A percentile compares a stretch with the other conserved stretches of the same genome.
Evolutionary conservation across 2,113 vertebrate genomes (phyloP).

Genomic region (Sterna hirundo): DNA sequence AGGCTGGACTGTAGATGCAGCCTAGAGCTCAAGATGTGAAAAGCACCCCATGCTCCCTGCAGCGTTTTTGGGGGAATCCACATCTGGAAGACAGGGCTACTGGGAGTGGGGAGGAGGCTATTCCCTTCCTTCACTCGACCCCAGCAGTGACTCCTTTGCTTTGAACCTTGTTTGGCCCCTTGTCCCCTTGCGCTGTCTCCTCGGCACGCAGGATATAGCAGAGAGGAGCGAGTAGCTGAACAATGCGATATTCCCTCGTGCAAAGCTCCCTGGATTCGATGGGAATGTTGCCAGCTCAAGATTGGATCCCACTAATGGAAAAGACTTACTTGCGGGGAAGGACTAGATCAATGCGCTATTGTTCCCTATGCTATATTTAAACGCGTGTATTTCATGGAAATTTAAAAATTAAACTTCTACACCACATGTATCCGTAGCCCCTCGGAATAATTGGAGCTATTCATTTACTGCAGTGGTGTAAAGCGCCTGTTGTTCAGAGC

Average conservation of each 20-base stretch:
- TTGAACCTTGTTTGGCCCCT: neutral
- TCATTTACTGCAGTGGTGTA: neutral
- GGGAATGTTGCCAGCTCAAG: neutral
- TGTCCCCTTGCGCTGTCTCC: neutral
- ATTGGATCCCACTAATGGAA: constrained; percentile 10
- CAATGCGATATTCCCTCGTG: neutral
- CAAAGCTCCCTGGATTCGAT: neutral
- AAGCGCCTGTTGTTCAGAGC: neutral
- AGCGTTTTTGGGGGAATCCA: neutral
- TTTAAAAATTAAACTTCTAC: constrained; percentile 5
- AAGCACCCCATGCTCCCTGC: accelerated
- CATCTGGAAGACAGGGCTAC: neutral
- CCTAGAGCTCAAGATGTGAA: neutral
- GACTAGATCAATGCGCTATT: constrained; percentile 20
- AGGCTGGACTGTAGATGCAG: neutral
- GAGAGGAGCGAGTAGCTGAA: neutral
- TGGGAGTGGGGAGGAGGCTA: neutral
- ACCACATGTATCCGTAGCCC: neutral
- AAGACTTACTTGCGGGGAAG: neutral
- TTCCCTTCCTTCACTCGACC: neutral
- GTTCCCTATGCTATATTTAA: constrained; percentile 51
- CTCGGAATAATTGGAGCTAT: constrained; percentile 26
- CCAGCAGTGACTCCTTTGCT: neutral
- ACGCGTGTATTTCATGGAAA: neutral
- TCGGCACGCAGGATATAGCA: accelerated